Evolutionary conservation across 1,140 invertebrate genomes (phyloP), one percentile per base, ranked within the genome.

Genomic region (Meloidogyne chitwoodi): DNA sequence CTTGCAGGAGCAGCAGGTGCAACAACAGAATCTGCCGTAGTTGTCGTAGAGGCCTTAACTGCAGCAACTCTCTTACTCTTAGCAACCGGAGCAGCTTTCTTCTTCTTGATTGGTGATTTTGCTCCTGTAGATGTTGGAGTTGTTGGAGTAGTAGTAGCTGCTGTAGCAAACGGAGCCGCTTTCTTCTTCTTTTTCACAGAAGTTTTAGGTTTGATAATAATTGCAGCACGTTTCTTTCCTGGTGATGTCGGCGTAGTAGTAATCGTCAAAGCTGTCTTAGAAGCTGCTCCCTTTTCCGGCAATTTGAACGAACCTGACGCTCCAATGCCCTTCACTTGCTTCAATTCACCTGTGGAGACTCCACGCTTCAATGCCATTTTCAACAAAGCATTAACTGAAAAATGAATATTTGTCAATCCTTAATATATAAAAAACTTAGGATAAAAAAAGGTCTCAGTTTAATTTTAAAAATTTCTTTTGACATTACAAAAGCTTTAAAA

Each of bases 221-320:
- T 48, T 27, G 61, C n/a, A 8, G 69, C 16, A 66, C 38, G 27
- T 66, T 82, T 84, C 68, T 77, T 79, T 56, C 0, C 19, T 56
- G 75, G 77, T 72, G 41, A 64, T 0, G 67, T 79, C 5, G 41
- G 24, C 3, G 74, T 29, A 11, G 56, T 24, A 64, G 74, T 22
- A 10, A 77, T 76, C 16, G 68, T 81, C 19, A 24, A 34, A 22
- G 80, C 31, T 22, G 66, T 16, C 19, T 73, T 22, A 16, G 69
- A 44, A 19, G 26, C 48, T 26, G 78, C 72, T 11, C 63, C 68
- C 11, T 78, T 75, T n/a, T 81, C 83, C n/a, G 61, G 74, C n/a
- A 84, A 64, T 14, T 67, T 61, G 62, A 84, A 84, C 14, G 83
- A 82, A 27, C 82, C 81, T 10, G 78, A 75, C 10, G 82, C 79